Base-by-base conservation (phyloP, 23 tunicate species). In the Styela plicata region DNA sequence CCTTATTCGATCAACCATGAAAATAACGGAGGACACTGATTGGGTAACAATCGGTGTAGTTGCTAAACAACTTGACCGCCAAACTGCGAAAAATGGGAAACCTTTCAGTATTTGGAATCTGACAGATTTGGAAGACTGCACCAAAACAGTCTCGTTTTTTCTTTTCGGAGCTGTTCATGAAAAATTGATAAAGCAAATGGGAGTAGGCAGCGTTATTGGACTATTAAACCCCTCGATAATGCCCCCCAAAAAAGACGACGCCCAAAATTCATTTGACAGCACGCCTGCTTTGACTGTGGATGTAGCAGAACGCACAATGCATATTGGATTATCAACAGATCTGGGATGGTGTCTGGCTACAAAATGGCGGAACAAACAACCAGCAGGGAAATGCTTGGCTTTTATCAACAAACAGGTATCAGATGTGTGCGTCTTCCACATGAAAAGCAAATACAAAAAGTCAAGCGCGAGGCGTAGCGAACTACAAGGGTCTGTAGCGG, bases 261-360 rank as follows among this genome's bases (percentile, higher is more conserved):
- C 63, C 0, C 20, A 69, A 1, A 80, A 67, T 33, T 27, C 26
- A 73, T 78, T 31, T 67, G 30, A 30, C 79, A 74, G 79, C 82
- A 80, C 84, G 24, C 93, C 98, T 29, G 98, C 98, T 19, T 53
- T 93, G 81, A 93, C 98, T 26, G 82, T 93, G 24, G 98, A 93
- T 68, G 89, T 85, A 20, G 57, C 85, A 18, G 98, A 85, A 57
- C 79, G 93, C 26, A 74, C 88, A 10, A 86, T 88, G 89, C 74
- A 84, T 34, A 88, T 93, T 36, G 98, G 98, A 24, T 37, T 81
- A 31, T 68, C 98, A 25, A 84, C 89, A 66, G 98, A 93, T 69
- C 77, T 93, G 33, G 98, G 89, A 2, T 93, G 98, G 98, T 93
- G 98, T 74, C 88, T 30, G 36, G 98, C 98, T 16, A 93, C 86